Percentiles rank a stretch among this genome's conserved stretches.
Evolutionary conservation across 2,797 vertebrate genomes (phyloP).

Genomic region (Gymnocypris eckloni): DNA sequence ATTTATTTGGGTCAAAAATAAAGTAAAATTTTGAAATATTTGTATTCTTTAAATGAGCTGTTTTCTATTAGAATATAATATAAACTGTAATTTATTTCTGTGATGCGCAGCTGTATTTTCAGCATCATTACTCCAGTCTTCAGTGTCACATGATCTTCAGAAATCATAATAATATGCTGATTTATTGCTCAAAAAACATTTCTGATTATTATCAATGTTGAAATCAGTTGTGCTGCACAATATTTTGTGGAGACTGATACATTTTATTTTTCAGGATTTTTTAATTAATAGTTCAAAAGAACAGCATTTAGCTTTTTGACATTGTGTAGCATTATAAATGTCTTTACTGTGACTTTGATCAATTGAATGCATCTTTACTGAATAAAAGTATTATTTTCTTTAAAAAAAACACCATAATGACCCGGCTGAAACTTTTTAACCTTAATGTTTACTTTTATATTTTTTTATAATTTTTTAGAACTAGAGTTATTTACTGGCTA

Average conservation of each 20-base stretch:
- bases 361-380: background rate
- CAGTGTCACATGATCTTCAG: background rate
- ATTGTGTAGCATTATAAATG: background rate
- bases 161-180: background rate
- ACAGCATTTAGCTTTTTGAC: background rate
- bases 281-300: background rate
- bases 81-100: background rate
- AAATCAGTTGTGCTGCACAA: background rate
- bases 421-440: background rate
- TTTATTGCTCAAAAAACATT: too few relatives aligned
- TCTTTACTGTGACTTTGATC: background rate
- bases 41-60: background rate
- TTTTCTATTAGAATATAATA: background rate
- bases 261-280: background rate
- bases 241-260: background rate
- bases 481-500: background rate
- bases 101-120: background rate
- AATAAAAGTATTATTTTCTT: background rate
- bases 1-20: background rate
- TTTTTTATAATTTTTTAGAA: background rate
- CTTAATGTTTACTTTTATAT: background rate
- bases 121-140: background rate
- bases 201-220: background rate
- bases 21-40: background rate
- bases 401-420: background rate